Evolutionary conservation across 2,888 invertebrate species (phyloP), one percentile per base, ranked within the genome.

Genomic region (Chymomyza fuscimana): DNA sequence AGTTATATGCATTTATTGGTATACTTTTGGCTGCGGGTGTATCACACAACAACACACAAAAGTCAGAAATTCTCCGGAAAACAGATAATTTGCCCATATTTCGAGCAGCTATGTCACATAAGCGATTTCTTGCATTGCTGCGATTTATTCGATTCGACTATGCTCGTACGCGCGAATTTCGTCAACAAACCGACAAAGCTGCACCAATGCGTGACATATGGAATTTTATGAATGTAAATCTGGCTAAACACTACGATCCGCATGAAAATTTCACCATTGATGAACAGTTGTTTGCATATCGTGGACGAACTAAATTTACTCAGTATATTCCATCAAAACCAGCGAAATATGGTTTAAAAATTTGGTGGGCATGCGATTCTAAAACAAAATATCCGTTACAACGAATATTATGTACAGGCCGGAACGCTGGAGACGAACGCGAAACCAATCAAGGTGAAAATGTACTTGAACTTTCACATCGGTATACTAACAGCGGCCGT

Each of bases 331-430:
- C 19, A 19, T 19, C 19, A 19, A 19, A 61, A 64, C 59, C 52
- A 40, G 51, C 59, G 15, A 58, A 52, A 56, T 61, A 65, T 61
- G 56, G 62, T 1, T 65, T 56, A 15, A 51, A 65, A 50, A 10
- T 65, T 16, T 62, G 54, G 51, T 74, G 73, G 68, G 70, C 69
- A 16, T 73, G 72, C 63, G 67, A 70, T 67, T 63, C 72, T 9
- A 68, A 69, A 54, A 69, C 76, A 4, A 63, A 72, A 60, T 76
- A 70, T 69, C 72, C 69, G 36, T 29, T 71, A 54, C 66, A 73
- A 36, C 72, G 69, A 61, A 64, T 46, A 12, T 15, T 46, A 51
- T 72, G 70, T 59, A 72, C 76, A 4, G 73, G 71, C 3, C 63
- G 71, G 62, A 62, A 72, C 52, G 68, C 19, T 19, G 19, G 19